phyloP scores from a whole-genome alignment of 2,113 vertebrate species.

The Hystrix brachyura region DNA sequence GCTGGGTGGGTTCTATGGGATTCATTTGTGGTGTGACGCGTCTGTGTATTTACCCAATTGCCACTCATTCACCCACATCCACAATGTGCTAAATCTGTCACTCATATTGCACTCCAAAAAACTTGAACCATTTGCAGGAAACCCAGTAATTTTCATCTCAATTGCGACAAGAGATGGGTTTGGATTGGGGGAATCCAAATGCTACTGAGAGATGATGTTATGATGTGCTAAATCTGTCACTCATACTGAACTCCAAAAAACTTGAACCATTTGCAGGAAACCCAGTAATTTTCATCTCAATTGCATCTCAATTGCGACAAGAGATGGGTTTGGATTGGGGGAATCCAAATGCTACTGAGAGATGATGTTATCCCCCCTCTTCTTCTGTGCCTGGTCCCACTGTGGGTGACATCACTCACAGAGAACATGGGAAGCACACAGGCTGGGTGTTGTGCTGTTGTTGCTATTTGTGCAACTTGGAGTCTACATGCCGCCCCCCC shows the following conservation, averaged over 20 bases:
- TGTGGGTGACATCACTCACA: not conserved
- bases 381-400: not conserved
- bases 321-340: slow-evolving; percentile 36
- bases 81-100: slow-evolving; percentile 42
- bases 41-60: not conserved
- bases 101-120: slow-evolving; percentile 42
- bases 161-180: not conserved
- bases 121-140: not conserved
- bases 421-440: not conserved
- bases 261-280: not conserved
- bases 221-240: slow-evolving; percentile 16
- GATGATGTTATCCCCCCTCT: not conserved
- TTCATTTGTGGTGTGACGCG: not conserved
- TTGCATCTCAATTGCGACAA: too few relatives aligned
- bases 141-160: not conserved
- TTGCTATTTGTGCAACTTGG: not conserved
- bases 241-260: slow-evolving; percentile 42
- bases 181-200: slow-evolving; percentile 8
- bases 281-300: not conserved
- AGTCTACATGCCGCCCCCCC: not conserved
- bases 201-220: not conserved
- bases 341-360: not conserved
- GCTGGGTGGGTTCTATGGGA: not conserved
- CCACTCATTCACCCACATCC: slow-evolving; percentile 8
- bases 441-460: not conserved